Base-by-base conservation (phyloP, 2,888 invertebrate species). In the Xestia xanthographa region DNA sequence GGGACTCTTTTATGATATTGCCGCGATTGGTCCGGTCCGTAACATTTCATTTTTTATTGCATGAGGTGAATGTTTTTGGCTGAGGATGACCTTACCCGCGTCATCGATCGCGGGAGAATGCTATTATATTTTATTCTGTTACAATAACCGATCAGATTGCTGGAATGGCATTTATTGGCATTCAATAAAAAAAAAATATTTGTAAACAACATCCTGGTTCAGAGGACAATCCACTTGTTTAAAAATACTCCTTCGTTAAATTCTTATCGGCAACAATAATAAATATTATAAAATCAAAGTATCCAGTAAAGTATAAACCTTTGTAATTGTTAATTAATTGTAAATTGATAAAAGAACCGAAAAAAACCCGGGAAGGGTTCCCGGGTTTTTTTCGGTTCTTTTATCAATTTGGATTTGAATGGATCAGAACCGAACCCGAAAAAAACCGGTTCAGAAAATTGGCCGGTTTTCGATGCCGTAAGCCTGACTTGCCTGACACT, bases 31-130 rank as follows among this genome's bases (percentile, higher is more conserved):
- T 62, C 53, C 70, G 62, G 12, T n/a, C 45, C 62, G 74, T 75
- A 72, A 71, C 48, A 81, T 69, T 83, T 74, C 12, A 70, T 68
- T 60, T 72, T 72, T 86, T 77, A 85, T 74, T 83, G 66, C 41
- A 82, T 63, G 75, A 71, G 29, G 53, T 66, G 65, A 66, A 66
- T 74, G 65, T 68, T 79, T 86, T 72, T 77, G 62, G 53, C 41
- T 68, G 66, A 38, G 74, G 66, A 66, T 65, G 75, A 80, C 75
- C 70, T 80, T 63, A 73, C 50, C 22, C 17, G 14, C 26, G 60
- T 56, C 71, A 77, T 68, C 58, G 58, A 73, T 77, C 29, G 53
- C 56, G 38, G 60, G n/a, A 53, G 75, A 84, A 72, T 65, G 80
- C 69, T 62, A 50, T 60, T 56, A 53, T 38, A 34, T 62, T 43